phyloP scores from a whole-genome alignment of 2,888 invertebrate species.

The Epistrophe eligans region DNA sequence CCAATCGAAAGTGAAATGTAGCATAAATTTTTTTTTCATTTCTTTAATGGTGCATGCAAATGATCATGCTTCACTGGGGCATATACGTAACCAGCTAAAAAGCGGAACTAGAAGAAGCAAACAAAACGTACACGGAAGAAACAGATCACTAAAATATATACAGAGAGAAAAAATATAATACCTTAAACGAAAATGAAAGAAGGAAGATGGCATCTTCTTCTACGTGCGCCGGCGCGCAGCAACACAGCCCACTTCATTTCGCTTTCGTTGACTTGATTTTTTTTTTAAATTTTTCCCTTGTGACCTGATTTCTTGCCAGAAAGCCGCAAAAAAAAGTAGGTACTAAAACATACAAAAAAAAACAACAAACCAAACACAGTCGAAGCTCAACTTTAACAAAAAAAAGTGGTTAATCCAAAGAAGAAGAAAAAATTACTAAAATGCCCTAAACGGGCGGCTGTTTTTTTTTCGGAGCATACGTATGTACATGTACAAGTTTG shows the following conservation, averaged over 20 bases:
- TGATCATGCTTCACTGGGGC: constrained; percentile 70
- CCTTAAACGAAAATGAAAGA: constrained; percentile 19
- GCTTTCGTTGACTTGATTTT: constrained; percentile 66
- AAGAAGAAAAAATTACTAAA: constrained; percentile 56
- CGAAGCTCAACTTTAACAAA: background rate
- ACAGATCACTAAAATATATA: constrained; percentile 14
- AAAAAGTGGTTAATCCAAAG: constrained; percentile 41
- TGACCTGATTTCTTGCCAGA: constrained; percentile 71
- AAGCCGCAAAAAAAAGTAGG: constrained; percentile 38
- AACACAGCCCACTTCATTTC: constrained; percentile 68
- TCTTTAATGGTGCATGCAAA: constrained; percentile 53
- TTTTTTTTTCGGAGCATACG: constrained; percentile 1
- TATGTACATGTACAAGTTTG: background rate
- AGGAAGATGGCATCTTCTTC: constrained; percentile 65
- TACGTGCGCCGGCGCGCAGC: constrained; percentile 21
- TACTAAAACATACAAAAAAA: constrained; percentile 4
- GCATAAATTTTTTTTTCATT: constrained; percentile 8
- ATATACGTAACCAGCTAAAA: constrained; percentile 71
- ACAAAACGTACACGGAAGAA: constrained; percentile 62
- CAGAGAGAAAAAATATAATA: background rate
- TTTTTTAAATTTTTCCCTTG: constrained; percentile 46
- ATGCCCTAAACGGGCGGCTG: constrained; percentile 62
- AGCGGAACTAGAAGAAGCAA: constrained; percentile 68
- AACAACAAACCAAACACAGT: background rate
- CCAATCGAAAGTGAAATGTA: constrained; percentile 70